Percentiles rank a stretch among this genome's conserved stretches.
Conservation (phyloP, 2,797 vertebrate genomes). For the Cynopterus sphinx region DNA sequence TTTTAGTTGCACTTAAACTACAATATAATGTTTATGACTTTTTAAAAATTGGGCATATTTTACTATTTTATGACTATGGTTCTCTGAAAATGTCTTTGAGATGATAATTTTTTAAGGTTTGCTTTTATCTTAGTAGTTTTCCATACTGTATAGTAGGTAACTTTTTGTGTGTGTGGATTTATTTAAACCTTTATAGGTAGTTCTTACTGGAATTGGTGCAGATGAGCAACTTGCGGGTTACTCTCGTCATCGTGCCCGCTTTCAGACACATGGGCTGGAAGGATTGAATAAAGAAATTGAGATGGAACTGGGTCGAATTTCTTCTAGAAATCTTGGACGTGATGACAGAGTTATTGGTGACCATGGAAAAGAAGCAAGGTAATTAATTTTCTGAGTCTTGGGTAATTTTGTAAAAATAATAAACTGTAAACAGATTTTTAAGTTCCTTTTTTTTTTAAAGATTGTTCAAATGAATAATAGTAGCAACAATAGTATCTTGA, state of each 20-base stretch:
- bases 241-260: conserved; percentile 93
- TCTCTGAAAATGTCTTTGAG: neutral
- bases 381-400: neutral
- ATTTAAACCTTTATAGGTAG: conserved; percentile 85
- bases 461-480: neutral
- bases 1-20: conserved; percentile 36
- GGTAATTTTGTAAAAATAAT: neutral
- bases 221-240: conserved; percentile 98
- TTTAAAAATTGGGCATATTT: neutral
- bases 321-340: conserved; percentile 95
- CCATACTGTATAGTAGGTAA: neutral
- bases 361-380: conserved; percentile 97
- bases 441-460: neutral
- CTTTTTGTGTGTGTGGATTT: neutral
- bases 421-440: neutral
- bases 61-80: neutral
- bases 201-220: conserved; percentile 95
- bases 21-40: neutral
- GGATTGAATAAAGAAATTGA: conserved; percentile 91
- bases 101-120: neutral
- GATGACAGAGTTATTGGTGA: conserved; percentile 96
- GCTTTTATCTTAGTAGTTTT: neutral
- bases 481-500: neutral
- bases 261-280: conserved; percentile 86
- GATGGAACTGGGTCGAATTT: conserved; percentile 94